Percentiles rank a stretch among this genome's conserved stretches.
phyloP scores from a whole-genome alignment of 2,113 vertebrate species.

The Sclerurus mexicanus region DNA sequence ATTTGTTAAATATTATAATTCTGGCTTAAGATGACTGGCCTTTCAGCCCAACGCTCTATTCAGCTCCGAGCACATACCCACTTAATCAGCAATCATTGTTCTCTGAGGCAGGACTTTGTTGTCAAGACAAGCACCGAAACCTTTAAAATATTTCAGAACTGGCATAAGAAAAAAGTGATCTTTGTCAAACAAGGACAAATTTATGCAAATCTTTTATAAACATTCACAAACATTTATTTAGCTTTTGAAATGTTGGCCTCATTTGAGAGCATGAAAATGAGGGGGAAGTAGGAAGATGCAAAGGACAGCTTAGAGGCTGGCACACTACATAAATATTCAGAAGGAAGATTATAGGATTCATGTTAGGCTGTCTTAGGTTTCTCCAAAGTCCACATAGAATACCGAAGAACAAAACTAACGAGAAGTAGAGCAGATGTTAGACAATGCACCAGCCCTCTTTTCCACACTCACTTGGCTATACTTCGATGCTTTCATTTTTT shows the following conservation, averaged over 20 bases:
- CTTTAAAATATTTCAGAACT: slow-evolving; percentile 75
- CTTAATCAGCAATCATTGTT: slow-evolving; percentile 81
- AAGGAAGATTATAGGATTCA: slow-evolving; percentile 85
- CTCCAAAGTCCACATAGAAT: slow-evolving; percentile 87
- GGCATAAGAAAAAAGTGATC: slow-evolving; percentile 80
- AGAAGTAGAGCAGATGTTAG: slow-evolving; percentile 88
- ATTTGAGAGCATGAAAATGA: slow-evolving; percentile 83
- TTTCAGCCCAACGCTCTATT: slow-evolving; percentile 67
- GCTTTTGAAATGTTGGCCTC: slow-evolving; percentile 84
- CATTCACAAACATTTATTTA: slow-evolving; percentile 89
- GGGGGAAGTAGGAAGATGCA: slow-evolving; percentile 78
- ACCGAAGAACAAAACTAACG: slow-evolving; percentile 86
- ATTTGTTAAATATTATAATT: slow-evolving; percentile 72
- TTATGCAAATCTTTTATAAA: slow-evolving; percentile 86
- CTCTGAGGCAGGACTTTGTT: slow-evolving; percentile 75
- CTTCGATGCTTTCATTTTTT: slow-evolving; percentile 83
- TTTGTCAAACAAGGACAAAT: slow-evolving; percentile 81
- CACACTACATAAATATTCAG: slow-evolving; percentile 90
- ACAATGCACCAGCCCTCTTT: slow-evolving; percentile 82
- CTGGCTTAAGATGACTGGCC: slow-evolving; percentile 63
- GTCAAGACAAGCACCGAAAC: slow-evolving; percentile 76
- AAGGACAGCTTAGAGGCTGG: slow-evolving; percentile 85
- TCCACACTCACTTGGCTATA: slow-evolving; percentile 84
- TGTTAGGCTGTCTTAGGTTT: slow-evolving; percentile 84
- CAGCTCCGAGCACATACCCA: slow-evolving; percentile 65